Evolutionary conservation across 2,888 invertebrate species (phyloP).

Genomic region (Augochlorella aurata): DNA sequence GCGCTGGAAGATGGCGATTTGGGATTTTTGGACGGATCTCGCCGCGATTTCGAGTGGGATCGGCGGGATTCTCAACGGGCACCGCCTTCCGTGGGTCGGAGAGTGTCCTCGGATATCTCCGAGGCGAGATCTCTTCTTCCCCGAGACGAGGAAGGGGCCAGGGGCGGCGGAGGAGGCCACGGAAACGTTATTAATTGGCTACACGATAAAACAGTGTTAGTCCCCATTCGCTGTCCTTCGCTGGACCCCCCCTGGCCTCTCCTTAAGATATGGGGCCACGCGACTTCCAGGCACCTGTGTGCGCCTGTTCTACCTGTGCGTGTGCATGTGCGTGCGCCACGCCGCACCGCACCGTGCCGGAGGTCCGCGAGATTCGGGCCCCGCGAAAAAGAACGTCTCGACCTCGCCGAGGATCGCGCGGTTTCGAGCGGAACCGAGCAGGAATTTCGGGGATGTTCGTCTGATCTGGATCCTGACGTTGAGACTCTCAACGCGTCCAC

Average conservation of each 20-base stretch:
- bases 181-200: slow-evolving; percentile 80
- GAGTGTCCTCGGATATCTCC: slow-evolving; percentile 65
- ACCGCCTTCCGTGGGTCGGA: slow-evolving; percentile 53
- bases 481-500: neutral
- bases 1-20: neutral
- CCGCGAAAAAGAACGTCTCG: slow-evolving; percentile 37
- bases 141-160: slow-evolving; percentile 48
- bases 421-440: slow-evolving; percentile 19
- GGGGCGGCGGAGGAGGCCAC: slow-evolving; percentile 52
- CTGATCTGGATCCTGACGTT: neutral
- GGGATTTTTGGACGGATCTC: neutral
- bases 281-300: slow-evolving; percentile 67
- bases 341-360: slow-evolving; percentile 23
- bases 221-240: slow-evolving; percentile 76
- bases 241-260: slow-evolving; percentile 76
- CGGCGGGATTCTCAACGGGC: slow-evolving; percentile 22
- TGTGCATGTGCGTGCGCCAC: neutral
- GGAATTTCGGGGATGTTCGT: neutral
- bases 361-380: slow-evolving; percentile 42
- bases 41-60: neutral
- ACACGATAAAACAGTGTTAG: slow-evolving; percentile 81
- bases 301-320: slow-evolving; percentile 3
- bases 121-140: slow-evolving; percentile 69
- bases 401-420: slow-evolving; percentile 20
- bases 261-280: slow-evolving; percentile 79